Evolutionary conservation across 2,888 invertebrate genomes (phyloP).

Genomic region (Tetragonisca angustula): DNA sequence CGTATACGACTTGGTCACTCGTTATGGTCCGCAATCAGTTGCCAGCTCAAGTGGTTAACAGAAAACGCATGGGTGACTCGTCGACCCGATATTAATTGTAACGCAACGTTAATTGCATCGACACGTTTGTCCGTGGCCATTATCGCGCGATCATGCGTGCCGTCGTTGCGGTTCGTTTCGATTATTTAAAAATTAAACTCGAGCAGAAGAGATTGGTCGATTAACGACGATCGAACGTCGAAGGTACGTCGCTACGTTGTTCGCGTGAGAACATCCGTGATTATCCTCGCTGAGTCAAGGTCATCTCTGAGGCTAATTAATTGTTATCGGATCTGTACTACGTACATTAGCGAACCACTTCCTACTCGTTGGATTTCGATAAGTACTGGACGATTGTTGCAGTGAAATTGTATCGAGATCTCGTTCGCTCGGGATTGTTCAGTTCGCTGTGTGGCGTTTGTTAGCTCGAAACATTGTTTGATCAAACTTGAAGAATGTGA

Average conservation of each 20-base stretch:
- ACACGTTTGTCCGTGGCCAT: conserved; percentile 51
- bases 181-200: conserved; percentile 40
- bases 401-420: not conserved
- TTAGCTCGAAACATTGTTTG: not conserved
- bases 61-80: no score
- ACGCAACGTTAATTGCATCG: conserved; percentile 61
- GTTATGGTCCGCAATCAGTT: no score
- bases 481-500: not conserved
- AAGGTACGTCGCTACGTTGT: not conserved
- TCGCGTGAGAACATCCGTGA: conserved; percentile 12
- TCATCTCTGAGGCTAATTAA: conserved; percentile 50
- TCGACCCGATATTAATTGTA: conserved; percentile 60
- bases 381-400: not conserved
- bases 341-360: conserved; percentile 35
- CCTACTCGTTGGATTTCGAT: conserved; percentile 32
- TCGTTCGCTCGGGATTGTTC: not conserved
- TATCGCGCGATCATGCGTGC: conserved; percentile 20
- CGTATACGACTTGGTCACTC: no score
- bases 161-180: conserved; percentile 15
- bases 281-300: conserved; percentile 6
- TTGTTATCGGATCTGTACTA: conserved; percentile 52
- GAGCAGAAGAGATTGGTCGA: not conserved
- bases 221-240: not conserved
- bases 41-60: no score
- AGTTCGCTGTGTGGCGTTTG: not conserved